These are phyloP conservation scores for Rhizomys pruinosus DNA, from an alignment of 2,113 vertebrate genomes.

Conservation along the genomic window DNA sequence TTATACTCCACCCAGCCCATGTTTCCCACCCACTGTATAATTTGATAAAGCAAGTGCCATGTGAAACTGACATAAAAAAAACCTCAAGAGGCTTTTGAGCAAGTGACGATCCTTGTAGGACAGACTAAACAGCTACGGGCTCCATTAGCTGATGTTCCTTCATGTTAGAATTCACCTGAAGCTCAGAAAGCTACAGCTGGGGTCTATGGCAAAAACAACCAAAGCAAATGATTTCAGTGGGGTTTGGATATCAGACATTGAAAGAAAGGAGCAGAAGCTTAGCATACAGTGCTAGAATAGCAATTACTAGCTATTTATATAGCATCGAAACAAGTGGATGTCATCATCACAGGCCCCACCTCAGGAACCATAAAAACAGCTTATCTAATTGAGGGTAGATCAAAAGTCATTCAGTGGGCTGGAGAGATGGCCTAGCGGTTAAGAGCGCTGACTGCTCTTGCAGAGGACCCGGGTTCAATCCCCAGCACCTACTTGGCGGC, in stretches of 20 bases:
- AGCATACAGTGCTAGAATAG: not conserved
- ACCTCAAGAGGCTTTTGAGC: not conserved
- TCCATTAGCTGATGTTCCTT: not conserved
- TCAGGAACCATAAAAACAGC: not conserved
- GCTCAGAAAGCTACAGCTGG: not conserved
- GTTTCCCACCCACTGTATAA: not conserved
- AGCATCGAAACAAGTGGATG: not conserved
- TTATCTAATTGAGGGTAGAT: not conserved
- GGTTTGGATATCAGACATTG: not conserved
- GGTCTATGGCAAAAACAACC: not conserved
- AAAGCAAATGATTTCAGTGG: not conserved
- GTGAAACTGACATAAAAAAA: not conserved
- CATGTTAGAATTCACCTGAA: not conserved
- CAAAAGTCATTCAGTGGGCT: not conserved
- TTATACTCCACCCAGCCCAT: not conserved
- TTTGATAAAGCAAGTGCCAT: not conserved
- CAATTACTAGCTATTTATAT: not conserved
- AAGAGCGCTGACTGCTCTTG: too few relatives aligned
- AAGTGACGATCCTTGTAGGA: not conserved
- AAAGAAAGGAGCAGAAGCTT: not conserved
- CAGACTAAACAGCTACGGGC: not conserved
- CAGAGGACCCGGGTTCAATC: too few relatives aligned
- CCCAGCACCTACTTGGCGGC: too few relatives aligned
- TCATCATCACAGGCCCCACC: not conserved
- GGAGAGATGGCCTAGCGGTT: too few relatives aligned